These are phyloP conservation scores for Oryzaephilus surinamensis DNA, from an alignment of 1,140 invertebrate genomes.

Conservation along the genomic window DNA sequence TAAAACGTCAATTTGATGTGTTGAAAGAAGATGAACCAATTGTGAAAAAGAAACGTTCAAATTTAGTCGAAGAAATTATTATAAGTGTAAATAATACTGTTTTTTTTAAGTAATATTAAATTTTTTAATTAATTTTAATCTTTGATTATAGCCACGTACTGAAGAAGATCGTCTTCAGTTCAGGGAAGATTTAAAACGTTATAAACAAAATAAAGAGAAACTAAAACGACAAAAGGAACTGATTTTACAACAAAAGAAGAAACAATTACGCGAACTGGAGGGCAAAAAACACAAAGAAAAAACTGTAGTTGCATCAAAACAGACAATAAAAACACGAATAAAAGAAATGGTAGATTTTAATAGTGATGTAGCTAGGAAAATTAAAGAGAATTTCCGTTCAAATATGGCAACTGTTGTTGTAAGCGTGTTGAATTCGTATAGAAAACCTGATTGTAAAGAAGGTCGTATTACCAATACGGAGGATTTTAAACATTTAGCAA, in stretches of 20 bases:
- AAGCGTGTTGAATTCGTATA: constrained; percentile 78
- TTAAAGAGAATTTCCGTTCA: constrained; percentile 80
- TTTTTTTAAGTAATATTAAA: constrained; percentile 4
- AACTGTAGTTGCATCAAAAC: no score
- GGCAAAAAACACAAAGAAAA: constrained; percentile 24
- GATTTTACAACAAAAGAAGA: constrained; percentile 32
- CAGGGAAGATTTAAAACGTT: constrained; percentile 51
- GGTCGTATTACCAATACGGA: constrained; percentile 81
- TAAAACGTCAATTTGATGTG: constrained; percentile 25
- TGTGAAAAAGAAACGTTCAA: constrained; percentile 38
- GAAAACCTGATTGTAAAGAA: constrained; percentile 70
- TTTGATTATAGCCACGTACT: constrained; percentile 51
- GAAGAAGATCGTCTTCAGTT: constrained; percentile 64
- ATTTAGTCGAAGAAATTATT: constrained; percentile 53
- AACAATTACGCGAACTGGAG: constrained; percentile 20
- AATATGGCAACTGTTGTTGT: constrained; percentile 87
- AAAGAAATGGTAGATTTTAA: constrained; percentile 40
- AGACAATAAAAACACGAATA: constrained; percentile 29
- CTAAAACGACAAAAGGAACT: constrained; percentile 56
- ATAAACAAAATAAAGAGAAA: constrained; percentile 71
- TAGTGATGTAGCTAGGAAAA: constrained; percentile 46
- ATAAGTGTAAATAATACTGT: constrained; percentile 52
- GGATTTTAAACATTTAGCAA: constrained; percentile 91
- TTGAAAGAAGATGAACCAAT: constrained; percentile 7
- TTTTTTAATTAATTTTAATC: constrained; percentile 3